Base-by-base conservation (phyloP, 1,140 invertebrate species). In the Aphis craccivora region DNA sequence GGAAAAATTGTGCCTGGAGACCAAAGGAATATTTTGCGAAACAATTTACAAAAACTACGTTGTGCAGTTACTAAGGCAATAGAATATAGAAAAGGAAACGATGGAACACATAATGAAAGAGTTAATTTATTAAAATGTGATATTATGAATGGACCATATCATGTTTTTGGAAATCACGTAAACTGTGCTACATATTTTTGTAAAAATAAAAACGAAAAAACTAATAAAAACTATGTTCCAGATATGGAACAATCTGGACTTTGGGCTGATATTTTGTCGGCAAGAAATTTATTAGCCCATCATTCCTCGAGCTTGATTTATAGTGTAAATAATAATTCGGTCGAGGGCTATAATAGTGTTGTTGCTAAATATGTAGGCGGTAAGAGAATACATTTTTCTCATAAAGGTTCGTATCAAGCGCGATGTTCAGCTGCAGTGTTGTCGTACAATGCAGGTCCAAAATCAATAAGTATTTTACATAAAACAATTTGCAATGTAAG, bases 91-190 rank as follows among this genome's bases (percentile, higher is more conserved):
- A 88, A 48, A 53, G 48, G 23, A 35, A 89, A 2, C 2, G 20
- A 51, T 30, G 20, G 30, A 35, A 20, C 48, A 48, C 48, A 53
- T 22, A 89, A 37, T 40, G 45, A 89, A 14, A 89, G 37, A 89
- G n/a, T 88, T 88, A 51, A 88, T 35, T 53, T 88, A 51, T 88
- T 88, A 88, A 88, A 88, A 88, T 23, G 14, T 51, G 86, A 88
- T 51, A 88, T 88, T 53, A 88, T 48, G 45, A 88, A 88, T n/a
- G 86, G 48, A 20, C 86, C 48, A 35, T 53, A 88, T 35, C 48
- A 88, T 23, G n/a, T 51, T 35, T 88, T 88, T 88, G n/a, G 86
- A 88, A 51, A n/a, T 88, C 86, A 51, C 25, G 84, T n/a, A 45
- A 87, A 48, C 1, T 87, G 84, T 48, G 43, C 43, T 45, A n/a